Conservation (phyloP, 2,888 invertebrate genomes). For the Patella ulyssiponensis region DNA sequence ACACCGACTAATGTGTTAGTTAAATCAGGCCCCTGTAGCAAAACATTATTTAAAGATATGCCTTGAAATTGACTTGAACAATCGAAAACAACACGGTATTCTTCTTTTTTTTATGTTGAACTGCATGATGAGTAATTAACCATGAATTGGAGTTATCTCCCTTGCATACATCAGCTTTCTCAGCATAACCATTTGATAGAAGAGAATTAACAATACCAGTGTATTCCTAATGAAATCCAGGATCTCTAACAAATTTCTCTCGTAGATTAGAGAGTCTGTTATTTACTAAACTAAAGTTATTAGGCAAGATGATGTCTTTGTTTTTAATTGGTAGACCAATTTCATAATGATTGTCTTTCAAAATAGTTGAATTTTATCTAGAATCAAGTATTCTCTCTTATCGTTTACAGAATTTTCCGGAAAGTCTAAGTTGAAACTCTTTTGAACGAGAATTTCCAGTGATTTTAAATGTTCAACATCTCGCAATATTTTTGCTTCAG, state of each 20-base stretch:
- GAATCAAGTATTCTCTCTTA: background rate
- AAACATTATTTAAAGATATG: constrained; percentile 35
- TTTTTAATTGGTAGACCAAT: background rate
- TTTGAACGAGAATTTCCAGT: background rate
- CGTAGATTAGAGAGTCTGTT: constrained; percentile 17
- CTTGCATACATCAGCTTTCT: background rate
- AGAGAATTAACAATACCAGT: background rate
- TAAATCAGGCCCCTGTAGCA: constrained; percentile 45
- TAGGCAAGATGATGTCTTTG: background rate
- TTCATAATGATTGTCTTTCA: background rate
- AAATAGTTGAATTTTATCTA: background rate
- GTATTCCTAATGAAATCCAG: constrained; percentile 17
- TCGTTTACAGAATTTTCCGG: background rate
- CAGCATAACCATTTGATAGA: constrained; percentile 28
- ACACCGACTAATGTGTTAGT: constrained; percentile 41
- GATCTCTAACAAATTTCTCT: constrained; percentile 14
- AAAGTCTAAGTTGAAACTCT: constrained; percentile 1
- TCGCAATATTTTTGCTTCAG: background rate
- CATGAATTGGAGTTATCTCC: constrained; percentile 18
- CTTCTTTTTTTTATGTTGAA: constrained; percentile 35
- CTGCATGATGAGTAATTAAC: constrained; percentile 38
- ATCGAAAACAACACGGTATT: constrained; percentile 37
- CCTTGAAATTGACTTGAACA: constrained; percentile 36
- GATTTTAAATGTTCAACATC: constrained; percentile 9
- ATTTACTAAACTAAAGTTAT: background rate